Percentiles rank a stretch among this genome's conserved stretches.
Conservation (phyloP, 2,113 vertebrate genomes). For the Penelope pileata region DNA sequence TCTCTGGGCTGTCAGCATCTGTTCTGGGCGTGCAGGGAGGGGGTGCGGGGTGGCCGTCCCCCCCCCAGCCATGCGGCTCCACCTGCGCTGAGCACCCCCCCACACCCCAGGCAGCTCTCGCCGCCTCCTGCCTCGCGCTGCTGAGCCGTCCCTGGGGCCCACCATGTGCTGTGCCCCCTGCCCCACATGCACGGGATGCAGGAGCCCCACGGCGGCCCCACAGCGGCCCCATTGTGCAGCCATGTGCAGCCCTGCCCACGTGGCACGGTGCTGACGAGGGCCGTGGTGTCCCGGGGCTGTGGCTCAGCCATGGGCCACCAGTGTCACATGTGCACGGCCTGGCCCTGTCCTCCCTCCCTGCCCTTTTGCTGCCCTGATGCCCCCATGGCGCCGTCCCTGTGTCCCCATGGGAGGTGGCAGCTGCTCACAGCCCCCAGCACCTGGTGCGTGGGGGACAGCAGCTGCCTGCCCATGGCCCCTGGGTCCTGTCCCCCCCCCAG, state of each 20-base stretch:
- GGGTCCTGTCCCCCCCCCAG: background rate
- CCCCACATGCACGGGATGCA: background rate
- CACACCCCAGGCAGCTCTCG: background rate
- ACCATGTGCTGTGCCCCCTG: background rate
- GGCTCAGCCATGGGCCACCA: background rate
- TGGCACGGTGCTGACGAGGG: background rate
- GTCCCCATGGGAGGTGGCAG: background rate
- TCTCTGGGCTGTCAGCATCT: background rate
- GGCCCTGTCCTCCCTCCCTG: background rate
- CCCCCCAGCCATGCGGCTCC: background rate
- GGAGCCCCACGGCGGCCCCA: background rate
- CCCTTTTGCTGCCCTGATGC: background rate
- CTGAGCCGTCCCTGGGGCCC: background rate
- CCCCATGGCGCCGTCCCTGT: background rate
- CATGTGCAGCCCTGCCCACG: background rate
- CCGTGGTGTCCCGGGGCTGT: background rate
- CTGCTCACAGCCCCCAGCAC: background rate
- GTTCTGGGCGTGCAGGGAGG: rapidly evolving
- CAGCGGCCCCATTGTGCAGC: background rate
- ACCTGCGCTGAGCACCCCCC: background rate
- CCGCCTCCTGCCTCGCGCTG: background rate
- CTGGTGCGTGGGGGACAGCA: background rate
- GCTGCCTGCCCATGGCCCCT: background rate
- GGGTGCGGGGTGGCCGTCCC: background rate
- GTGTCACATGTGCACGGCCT: background rate